Percentiles rank a stretch among this genome's conserved stretches.
Conservation (phyloP, 2,113 vertebrate genomes). For the Perognathus longimembris region DNA sequence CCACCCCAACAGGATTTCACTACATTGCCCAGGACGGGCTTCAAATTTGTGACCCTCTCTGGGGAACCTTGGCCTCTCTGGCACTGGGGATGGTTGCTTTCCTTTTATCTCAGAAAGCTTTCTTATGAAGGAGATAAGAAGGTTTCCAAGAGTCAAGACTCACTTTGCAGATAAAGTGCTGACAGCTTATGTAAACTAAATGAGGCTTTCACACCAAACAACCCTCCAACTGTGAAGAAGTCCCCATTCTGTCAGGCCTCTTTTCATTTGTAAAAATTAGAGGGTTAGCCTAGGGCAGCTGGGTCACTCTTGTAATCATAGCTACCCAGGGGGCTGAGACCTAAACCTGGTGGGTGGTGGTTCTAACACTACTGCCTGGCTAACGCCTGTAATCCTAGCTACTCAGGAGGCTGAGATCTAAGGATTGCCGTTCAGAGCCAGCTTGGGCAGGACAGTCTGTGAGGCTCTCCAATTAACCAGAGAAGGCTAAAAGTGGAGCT, state of each 20-base stretch:
- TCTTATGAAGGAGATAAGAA: constrained; percentile 17
- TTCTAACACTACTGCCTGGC: too few species aligned
- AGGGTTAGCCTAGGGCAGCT: neutral
- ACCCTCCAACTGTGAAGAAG: neutral
- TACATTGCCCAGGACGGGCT: neutral
- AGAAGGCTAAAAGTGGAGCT: too few species aligned
- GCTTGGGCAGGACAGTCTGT: too few species aligned
- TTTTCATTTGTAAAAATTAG: constrained; percentile 39
- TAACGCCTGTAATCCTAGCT: too few species aligned
- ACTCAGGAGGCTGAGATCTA: too few species aligned
- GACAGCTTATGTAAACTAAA: neutral
- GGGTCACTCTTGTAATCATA: too few species aligned
- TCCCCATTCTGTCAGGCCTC: neutral
- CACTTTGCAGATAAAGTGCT: constrained; percentile 48
- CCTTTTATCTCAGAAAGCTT: constrained; percentile 12
- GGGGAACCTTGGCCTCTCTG: neutral
- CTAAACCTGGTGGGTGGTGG: too few species aligned
- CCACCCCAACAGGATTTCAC: neutral
- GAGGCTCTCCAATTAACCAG: too few species aligned
- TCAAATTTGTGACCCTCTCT: neutral
- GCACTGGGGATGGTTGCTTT: neutral
- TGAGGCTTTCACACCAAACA: neutral
- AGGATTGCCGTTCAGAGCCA: too few species aligned
- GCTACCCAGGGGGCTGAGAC: too few species aligned
- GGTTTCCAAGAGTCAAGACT: constrained; percentile 45